Percentiles rank a stretch among this genome's conserved stretches.
These are phyloP conservation scores for Liasis olivaceus DNA, from an alignment of 2,797 vertebrate species.

Conservation along the genomic window DNA sequence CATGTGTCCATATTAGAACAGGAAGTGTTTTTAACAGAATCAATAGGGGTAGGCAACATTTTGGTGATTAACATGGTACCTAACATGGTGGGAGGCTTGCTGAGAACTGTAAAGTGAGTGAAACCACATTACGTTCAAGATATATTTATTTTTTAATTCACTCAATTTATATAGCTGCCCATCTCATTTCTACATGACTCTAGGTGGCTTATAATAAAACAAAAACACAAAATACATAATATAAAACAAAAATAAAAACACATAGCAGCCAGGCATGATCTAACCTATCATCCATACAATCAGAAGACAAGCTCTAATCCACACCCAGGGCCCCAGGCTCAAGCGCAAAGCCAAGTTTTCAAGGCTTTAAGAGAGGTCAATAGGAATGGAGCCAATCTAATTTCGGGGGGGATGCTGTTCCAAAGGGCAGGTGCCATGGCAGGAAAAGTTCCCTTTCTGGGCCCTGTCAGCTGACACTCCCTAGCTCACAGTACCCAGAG, in stretches of 20 bases:
- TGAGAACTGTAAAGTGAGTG: neutral
- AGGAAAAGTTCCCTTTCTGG: neutral
- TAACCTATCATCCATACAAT: neutral
- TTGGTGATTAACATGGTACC: neutral
- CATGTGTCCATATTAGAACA: neutral
- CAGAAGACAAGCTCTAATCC: neutral
- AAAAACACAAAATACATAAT: too few species aligned
- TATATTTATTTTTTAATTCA: neutral
- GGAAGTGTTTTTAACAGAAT: neutral
- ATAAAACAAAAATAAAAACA: neutral
- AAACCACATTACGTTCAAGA: neutral
- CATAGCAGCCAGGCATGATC: neutral
- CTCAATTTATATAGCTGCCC: neutral
- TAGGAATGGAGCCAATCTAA: neutral
- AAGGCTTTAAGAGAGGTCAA: neutral
- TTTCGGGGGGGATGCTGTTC: neutral
- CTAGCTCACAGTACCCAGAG: neutral
- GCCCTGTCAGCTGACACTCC: neutral
- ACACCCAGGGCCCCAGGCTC: neutral
- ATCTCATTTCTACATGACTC: neutral
- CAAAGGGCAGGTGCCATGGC: too few species aligned
- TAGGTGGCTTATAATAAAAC: neutral
- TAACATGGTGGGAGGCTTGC: neutral
- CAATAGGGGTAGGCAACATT: neutral
- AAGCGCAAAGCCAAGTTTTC: neutral